Conservation (phyloP, 2,113 vertebrate species). For the Thermophis baileyi region DNA sequence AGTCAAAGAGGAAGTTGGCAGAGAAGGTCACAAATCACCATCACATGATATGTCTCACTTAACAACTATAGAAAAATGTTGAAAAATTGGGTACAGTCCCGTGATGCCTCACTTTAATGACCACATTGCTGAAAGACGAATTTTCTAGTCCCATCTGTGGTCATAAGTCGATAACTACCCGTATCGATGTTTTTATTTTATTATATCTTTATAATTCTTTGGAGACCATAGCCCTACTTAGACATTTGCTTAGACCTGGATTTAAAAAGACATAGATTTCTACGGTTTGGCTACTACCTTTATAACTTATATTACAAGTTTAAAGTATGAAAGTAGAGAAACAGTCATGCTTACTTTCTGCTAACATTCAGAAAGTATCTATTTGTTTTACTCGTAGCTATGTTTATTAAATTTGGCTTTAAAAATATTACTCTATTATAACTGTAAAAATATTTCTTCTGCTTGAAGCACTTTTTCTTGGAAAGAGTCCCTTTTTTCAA, state of each 20-base stretch:
- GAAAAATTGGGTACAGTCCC: background rate
- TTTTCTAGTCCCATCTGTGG: background rate
- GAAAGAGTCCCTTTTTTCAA: background rate
- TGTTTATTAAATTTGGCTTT: background rate
- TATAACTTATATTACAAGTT: background rate
- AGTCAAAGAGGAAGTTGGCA: background rate
- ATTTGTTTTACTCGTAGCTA: background rate
- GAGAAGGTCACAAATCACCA: background rate
- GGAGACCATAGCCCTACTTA: background rate
- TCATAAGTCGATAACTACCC: background rate
- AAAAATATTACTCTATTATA: background rate
- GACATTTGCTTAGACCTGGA: background rate
- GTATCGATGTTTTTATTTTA: background rate
- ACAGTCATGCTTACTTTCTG: background rate
- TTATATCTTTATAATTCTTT: background rate
- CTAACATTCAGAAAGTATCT: background rate
- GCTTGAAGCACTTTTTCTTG: slow-evolving; percentile 13
- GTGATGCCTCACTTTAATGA: background rate
- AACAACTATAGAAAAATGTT: background rate
- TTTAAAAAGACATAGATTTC: background rate
- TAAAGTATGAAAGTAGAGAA: background rate
- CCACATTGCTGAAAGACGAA: background rate
- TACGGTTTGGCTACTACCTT: background rate
- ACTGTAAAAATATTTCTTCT: background rate
- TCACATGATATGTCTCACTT: background rate